Conservation (phyloP, 2,797 vertebrate species). For the Takifugu rubripes region DNA sequence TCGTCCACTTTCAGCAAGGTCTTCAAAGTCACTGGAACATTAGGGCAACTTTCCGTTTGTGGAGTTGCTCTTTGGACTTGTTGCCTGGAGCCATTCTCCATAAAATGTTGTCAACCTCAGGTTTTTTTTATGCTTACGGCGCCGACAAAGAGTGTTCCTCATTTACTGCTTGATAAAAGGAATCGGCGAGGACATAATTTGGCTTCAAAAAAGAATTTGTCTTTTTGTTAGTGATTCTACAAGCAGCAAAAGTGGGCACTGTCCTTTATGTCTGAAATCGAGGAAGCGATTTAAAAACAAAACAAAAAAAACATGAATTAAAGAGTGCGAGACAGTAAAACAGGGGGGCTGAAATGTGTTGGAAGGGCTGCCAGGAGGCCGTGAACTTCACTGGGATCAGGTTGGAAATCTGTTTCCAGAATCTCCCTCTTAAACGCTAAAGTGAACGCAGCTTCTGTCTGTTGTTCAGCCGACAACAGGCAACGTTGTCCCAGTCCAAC, state of each 20-base stretch:
- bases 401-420: too few relatives aligned
- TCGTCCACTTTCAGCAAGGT: constrained; percentile 10
- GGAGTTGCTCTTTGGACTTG: constrained; percentile 25
- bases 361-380: too few relatives aligned
- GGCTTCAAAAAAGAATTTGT: too few relatives aligned
- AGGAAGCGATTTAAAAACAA: background rate
- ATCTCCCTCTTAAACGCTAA: background rate
- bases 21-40: constrained; percentile 16
- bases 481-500: background rate
- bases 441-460: constrained; percentile 6
- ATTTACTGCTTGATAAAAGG: too few relatives aligned
- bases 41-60: constrained; percentile 6
- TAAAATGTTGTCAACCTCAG: constrained; percentile 49
- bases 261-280: background rate
- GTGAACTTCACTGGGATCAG: too few relatives aligned
- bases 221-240: too few relatives aligned
- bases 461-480: background rate
- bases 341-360: background rate
- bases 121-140: constrained; percentile 22
- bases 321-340: constrained; percentile 1
- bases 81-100: constrained; percentile 21
- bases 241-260: too few relatives aligned
- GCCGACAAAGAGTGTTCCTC: too few relatives aligned
- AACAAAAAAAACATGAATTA: constrained; percentile 1
- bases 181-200: too few relatives aligned